Percentiles rank a stretch among this genome's conserved stretches.
Evolutionary conservation across 2,113 vertebrate genomes (phyloP).

Genomic region (Eclectus roratus): DNA sequence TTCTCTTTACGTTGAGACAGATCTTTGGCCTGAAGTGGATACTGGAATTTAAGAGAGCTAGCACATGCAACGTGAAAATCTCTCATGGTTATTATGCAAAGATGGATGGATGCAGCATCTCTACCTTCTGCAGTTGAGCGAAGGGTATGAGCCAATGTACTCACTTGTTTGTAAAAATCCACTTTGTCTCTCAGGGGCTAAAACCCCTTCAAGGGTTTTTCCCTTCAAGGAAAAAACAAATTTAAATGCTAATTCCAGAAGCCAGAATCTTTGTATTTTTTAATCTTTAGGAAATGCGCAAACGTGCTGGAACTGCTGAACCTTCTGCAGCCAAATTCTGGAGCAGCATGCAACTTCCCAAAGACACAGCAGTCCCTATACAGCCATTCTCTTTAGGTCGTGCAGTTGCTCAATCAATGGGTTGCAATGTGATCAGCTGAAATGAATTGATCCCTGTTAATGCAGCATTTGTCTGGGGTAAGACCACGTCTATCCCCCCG

Average conservation of each 20-base stretch:
- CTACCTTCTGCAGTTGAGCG: accelerated
- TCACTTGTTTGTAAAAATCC: not conserved
- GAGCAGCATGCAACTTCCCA: not conserved
- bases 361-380: not conserved
- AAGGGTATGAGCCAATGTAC: accelerated
- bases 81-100: not conserved
- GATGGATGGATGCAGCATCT: not conserved
- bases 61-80: accelerated
- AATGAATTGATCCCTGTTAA: not conserved
- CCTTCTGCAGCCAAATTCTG: not conserved
- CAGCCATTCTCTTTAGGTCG: not conserved
- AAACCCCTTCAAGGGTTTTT: not conserved
- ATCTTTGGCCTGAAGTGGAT: not conserved
- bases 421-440: not conserved
- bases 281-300: not conserved
- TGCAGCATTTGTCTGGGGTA: not conserved
- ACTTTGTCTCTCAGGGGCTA: not conserved
- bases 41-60: not conserved
- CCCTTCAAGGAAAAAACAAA: not conserved
- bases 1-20: not conserved
- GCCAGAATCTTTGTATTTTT: not conserved
- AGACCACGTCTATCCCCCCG: not conserved
- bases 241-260: not conserved
- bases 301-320: not conserved
- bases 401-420: not conserved